Base-by-base conservation (phyloP, 2,113 vertebrate species). In the Tinamus guttatus region DNA sequence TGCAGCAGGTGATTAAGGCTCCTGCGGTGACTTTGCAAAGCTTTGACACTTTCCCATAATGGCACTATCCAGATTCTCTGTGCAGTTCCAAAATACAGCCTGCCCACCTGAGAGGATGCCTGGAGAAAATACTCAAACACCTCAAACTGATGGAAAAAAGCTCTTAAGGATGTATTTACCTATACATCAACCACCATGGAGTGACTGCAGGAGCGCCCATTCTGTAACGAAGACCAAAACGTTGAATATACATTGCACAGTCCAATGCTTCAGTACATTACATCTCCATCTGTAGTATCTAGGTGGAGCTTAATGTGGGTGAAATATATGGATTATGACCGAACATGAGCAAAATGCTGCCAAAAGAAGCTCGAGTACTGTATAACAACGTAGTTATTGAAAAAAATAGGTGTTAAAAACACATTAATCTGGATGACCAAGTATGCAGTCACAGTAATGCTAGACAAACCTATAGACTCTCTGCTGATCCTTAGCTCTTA, bases 131-230 rank as follows among this genome's bases (percentile, higher is more conserved):
- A 32, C 8, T 43, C 3, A 4, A 79, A 85, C 78, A 3, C 22
- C 51, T 86, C 52, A 7, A 30, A 18, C 0, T 0, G 43, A 62
- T 6, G 7, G 30, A 87, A 27, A 71, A 10, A 32, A 49, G 11
- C 5, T 15, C 30, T 75, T 19, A 2, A 60, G 65, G 24, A 1
- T 90, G 47, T 25, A 56, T 7, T 34, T 38, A 20, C 17, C 41
- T 59, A 20, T 7, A 47, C 5, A 45, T 7, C 47, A n/a, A 16
- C 45, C 32, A 49, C 10, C 34, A 13, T 18, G 15, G 24, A 34
- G n/a, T 51, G 68, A 49, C 49, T 51, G 45, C n/a, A 56, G 58
- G 38, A 47, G 7, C 7, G 11, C 41, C 20, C 40, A 32, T 12
- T 69, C 58, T 43, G 28, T 32, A 58, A 34, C 5, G 60, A 70